phyloP scores from a whole-genome alignment of 2,797 vertebrate genomes.

The Ptychadena robeensis region DNA sequence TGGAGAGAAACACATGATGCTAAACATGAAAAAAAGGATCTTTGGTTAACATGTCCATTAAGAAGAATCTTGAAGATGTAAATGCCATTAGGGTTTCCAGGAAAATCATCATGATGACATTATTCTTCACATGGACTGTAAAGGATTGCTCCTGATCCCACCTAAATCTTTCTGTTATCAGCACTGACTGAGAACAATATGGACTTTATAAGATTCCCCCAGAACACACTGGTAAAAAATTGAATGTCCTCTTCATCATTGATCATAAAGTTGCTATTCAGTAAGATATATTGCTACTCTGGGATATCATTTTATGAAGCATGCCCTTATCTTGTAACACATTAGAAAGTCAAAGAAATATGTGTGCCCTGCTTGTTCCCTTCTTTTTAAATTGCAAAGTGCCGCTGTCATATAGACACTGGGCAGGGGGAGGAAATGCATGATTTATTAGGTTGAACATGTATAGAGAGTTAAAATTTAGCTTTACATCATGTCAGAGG shows the following conservation, averaged over 20 bases:
- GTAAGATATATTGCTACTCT: conserved; percentile 44
- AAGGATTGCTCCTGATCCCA: too few relatives aligned
- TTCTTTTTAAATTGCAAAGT: conserved; percentile 52
- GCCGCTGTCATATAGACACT: conserved; percentile 20
- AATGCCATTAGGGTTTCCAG: too few relatives aligned
- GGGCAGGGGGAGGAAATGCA: conserved; percentile 2
- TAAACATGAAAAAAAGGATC: too few relatives aligned
- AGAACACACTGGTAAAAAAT: neutral
- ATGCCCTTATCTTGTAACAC: conserved; percentile 39
- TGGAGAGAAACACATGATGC: too few relatives aligned
- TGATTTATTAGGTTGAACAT: conserved; percentile 55
- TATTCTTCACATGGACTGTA: too few relatives aligned
- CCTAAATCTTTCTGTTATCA: too few relatives aligned
- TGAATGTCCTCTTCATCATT: conserved; percentile 22
- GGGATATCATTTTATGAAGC: conserved; percentile 38
- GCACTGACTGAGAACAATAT: too few relatives aligned
- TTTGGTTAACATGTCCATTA: too few relatives aligned
- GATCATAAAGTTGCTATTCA: conserved; percentile 21
- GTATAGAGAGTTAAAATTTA: conserved; percentile 41
- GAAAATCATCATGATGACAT: too few relatives aligned
- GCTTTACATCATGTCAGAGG: conserved; percentile 44
- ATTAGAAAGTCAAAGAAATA: conserved; percentile 58
- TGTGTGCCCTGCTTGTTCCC: conserved; percentile 13
- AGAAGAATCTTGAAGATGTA: too few relatives aligned
- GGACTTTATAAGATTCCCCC: too few relatives aligned